A percentile compares a stretch with the other conserved stretches of the same genome.
Evolutionary conservation across 2,113 vertebrate genomes (phyloP).

Genomic region (Alexandromys fortis): DNA sequence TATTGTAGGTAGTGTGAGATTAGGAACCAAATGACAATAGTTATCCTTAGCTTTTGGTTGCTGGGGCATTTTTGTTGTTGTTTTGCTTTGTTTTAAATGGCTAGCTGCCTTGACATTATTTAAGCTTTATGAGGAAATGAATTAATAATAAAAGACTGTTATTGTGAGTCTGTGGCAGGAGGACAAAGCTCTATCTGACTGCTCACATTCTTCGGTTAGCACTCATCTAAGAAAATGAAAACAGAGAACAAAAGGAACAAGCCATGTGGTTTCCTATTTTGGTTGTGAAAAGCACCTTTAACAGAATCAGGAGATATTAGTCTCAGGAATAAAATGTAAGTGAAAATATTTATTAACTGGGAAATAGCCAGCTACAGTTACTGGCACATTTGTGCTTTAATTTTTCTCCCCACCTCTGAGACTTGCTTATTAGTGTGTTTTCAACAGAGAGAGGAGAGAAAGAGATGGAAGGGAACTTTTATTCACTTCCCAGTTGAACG

Average conservation of each 20-base stretch:
- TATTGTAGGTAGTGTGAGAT: constrained; percentile 53
- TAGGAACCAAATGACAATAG: constrained; percentile 62
- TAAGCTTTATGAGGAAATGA: constrained; percentile 75
- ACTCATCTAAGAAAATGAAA: constrained; percentile 48
- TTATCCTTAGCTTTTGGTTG: constrained; percentile 70
- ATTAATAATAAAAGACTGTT: constrained; percentile 66
- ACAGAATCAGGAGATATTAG: constrained; percentile 7
- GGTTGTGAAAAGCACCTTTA: not conserved
- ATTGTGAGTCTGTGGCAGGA: constrained; percentile 2
- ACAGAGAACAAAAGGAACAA: constrained; percentile 62
- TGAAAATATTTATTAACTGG: not conserved
- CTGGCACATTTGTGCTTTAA: not conserved
- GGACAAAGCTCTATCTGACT: constrained; percentile 44
- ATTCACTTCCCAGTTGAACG: not conserved
- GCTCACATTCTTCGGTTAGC: constrained; percentile 38
- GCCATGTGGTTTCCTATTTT: constrained; percentile 3
- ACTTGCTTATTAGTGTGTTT: not conserved
- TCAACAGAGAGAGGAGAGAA: not conserved
- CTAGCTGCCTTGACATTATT: constrained; percentile 51
- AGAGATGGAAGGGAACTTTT: not conserved
- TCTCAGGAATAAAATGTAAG: not conserved
- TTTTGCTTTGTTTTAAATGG: constrained; percentile 35
- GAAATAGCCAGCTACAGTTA: not conserved
- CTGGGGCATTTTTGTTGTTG: not conserved
- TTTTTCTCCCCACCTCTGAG: not conserved